These are phyloP conservation scores for Ceraclea dissimilis DNA, from an alignment of 2,888 invertebrate genomes.

Conservation along the genomic window DNA sequence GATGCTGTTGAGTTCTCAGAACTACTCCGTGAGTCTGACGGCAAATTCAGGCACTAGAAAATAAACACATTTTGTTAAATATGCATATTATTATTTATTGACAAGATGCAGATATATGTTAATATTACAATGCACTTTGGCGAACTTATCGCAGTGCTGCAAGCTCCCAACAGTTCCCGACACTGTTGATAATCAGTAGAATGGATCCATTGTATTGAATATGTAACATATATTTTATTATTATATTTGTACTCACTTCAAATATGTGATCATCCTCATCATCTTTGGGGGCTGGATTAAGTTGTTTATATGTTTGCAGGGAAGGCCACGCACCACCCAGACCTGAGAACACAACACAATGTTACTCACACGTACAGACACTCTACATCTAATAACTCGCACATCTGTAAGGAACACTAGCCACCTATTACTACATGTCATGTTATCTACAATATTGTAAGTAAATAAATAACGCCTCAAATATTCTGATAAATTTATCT, in stretches of 20 bases:
- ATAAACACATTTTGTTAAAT: slow-evolving; percentile 6
- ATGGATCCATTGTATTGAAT: too few species aligned
- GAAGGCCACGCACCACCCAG: slow-evolving; percentile 68
- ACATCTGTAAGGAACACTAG: too few species aligned
- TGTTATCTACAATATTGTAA: too few species aligned
- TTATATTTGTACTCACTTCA: slow-evolving; percentile 57
- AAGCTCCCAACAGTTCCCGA: too few species aligned
- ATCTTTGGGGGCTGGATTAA: slow-evolving; percentile 53
- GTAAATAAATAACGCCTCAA: too few species aligned
- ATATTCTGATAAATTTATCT: too few species aligned
- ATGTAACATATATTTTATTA: neutral
- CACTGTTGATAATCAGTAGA: too few species aligned
- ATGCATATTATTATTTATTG: neutral
- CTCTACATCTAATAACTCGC: too few species aligned
- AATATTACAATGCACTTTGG: too few species aligned
- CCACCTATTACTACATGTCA: neutral
- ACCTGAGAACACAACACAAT: slow-evolving; percentile 44
- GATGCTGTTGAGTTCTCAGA: slow-evolving; percentile 55
- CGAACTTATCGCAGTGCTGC: too few species aligned
- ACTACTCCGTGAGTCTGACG: slow-evolving; percentile 69
- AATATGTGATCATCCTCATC: slow-evolving; percentile 92
- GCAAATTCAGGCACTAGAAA: slow-evolving; percentile 79
- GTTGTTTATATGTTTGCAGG: slow-evolving; percentile 59
- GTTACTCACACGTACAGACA: too few species aligned
- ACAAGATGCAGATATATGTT: too few species aligned